These are phyloP conservation scores for Sclerurus mexicanus DNA, from an alignment of 2,113 vertebrate species.

Conservation along the genomic window DNA sequence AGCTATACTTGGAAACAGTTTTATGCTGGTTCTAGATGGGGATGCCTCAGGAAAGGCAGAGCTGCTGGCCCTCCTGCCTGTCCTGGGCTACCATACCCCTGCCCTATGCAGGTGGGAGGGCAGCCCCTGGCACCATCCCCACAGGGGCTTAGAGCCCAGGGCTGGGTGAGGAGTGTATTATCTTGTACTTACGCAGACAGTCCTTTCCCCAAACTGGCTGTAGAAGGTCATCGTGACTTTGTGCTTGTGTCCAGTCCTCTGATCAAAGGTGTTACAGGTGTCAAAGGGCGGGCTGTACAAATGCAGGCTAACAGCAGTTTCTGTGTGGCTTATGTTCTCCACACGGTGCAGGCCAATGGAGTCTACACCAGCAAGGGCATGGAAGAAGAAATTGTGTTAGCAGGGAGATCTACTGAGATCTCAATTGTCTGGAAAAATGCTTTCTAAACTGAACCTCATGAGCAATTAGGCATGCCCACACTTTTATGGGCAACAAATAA, in stretches of 20 bases:
- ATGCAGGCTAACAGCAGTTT: slow-evolving; percentile 89
- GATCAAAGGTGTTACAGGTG: slow-evolving; percentile 90
- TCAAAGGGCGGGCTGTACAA: slow-evolving; percentile 94
- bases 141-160: background rate
- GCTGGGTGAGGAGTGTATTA: accelerated
- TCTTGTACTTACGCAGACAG: slow-evolving; percentile 80
- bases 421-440: background rate
- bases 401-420: background rate
- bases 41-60: background rate
- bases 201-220: slow-evolving; percentile 89
- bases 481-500: background rate
- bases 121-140: accelerated
- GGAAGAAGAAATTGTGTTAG: background rate
- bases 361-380: slow-evolving; percentile 69
- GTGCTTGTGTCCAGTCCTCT: slow-evolving; percentile 93
- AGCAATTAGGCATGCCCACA: background rate
- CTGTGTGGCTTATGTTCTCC: slow-evolving; percentile 95
- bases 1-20: background rate
- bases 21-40: background rate
- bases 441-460: background rate
- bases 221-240: slow-evolving; percentile 94
- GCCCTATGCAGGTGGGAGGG: background rate
- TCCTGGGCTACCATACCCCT: accelerated
- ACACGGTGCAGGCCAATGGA: slow-evolving; percentile 94
- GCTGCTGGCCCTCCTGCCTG: background rate